Evolutionary conservation across 2,888 invertebrate species (phyloP).

Genomic region (Mythimna pallens): DNA sequence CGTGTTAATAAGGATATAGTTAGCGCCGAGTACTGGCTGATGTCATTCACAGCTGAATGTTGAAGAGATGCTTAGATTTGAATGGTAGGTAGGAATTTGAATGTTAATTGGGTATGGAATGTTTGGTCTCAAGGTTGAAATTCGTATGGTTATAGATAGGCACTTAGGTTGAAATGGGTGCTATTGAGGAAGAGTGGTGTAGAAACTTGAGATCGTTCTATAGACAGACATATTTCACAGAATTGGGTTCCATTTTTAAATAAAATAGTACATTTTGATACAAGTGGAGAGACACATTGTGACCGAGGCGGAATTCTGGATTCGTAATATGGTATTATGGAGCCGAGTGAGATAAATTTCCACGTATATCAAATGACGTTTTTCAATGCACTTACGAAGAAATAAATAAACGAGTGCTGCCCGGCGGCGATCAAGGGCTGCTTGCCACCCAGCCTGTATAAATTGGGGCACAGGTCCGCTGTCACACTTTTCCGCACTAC

Average conservation of each 20-base stretch:
- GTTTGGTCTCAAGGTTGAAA: background rate
- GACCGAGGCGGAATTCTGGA: too few relatives aligned
- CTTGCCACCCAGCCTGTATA: too few relatives aligned
- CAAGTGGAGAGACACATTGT: too few relatives aligned
- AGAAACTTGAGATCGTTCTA: background rate
- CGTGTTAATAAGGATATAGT: constrained; percentile 58
- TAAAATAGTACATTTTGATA: too few relatives aligned
- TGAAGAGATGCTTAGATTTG: constrained; percentile 26
- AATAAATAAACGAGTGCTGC: too few relatives aligned
- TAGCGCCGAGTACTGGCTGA: constrained; percentile 36
- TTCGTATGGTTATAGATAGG: constrained; percentile 1
- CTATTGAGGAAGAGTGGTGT: background rate
- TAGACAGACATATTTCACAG: background rate
- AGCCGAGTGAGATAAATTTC: too few relatives aligned
- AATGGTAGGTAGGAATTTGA: constrained; percentile 18
- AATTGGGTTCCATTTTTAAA: background rate
- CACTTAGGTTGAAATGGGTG: background rate
- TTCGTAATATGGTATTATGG: too few relatives aligned
- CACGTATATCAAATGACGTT: too few relatives aligned
- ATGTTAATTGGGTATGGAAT: constrained; percentile 20
- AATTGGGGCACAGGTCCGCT: too few relatives aligned
- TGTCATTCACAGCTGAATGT: constrained; percentile 44
- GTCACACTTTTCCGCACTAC: too few relatives aligned
- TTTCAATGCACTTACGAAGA: too few relatives aligned
- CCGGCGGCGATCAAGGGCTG: too few relatives aligned